Conservation (phyloP, 2,888 invertebrate species). For the Microdon myrmicae region DNA sequence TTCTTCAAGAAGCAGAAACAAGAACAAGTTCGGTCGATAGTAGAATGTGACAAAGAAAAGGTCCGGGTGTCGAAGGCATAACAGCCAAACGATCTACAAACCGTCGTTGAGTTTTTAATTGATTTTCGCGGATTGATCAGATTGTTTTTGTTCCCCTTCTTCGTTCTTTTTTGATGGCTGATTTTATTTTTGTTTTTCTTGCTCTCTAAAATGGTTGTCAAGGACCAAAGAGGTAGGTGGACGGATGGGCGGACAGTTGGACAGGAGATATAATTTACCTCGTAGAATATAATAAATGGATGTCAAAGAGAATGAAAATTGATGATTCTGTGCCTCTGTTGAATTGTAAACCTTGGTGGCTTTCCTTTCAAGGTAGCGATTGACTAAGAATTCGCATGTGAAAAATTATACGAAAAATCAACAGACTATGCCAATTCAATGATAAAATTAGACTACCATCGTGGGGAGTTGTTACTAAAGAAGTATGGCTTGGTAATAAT, state of each 20-base stretch:
- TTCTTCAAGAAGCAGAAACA: constrained; percentile 3
- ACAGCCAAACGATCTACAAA: neutral
- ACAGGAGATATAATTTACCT: neutral
- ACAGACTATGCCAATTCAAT: too few relatives aligned
- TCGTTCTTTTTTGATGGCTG: neutral
- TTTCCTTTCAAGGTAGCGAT: neutral
- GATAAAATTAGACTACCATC: too few relatives aligned
- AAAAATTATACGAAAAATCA: too few relatives aligned
- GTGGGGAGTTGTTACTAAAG: too few relatives aligned
- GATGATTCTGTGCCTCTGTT: constrained; percentile 20
- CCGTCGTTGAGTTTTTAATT: constrained; percentile 36
- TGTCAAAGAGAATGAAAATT: constrained; percentile 23
- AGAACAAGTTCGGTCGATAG: too few relatives aligned
- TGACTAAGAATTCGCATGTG: too few relatives aligned
- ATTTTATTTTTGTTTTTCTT: constrained; percentile 3
- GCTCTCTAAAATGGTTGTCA: too few relatives aligned
- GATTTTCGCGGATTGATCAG: constrained; percentile 39
- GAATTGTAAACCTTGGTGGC: neutral
- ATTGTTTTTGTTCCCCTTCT: constrained; percentile 16
- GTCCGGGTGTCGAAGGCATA: constrained; percentile 34
- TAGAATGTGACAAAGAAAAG: constrained; percentile 47
- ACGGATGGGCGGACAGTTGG: neutral
- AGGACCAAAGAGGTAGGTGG: too few relatives aligned
- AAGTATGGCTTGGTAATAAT: too few relatives aligned
- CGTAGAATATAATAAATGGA: constrained; percentile 22